phyloP scores from a whole-genome alignment of 2,888 invertebrate genomes.

The Doris montereyensis region DNA sequence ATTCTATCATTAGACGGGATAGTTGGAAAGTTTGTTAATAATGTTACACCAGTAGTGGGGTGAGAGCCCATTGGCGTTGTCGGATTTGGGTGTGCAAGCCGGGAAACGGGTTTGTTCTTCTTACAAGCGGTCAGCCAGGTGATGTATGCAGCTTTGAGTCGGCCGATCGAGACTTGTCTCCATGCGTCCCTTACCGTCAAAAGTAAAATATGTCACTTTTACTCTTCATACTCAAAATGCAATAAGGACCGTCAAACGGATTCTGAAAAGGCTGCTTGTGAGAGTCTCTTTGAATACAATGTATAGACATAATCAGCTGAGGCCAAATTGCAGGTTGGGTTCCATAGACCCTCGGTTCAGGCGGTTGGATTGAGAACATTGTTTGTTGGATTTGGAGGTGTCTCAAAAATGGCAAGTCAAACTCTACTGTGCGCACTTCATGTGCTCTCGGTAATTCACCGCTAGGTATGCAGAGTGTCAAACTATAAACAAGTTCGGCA shows the following conservation, averaged over 20 bases:
- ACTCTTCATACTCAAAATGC: conserved; percentile 19
- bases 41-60: no score
- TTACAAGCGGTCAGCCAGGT: conserved; percentile 4
- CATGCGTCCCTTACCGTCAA: conserved; percentile 25
- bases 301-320: conserved; percentile 27
- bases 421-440: conserved; percentile 23
- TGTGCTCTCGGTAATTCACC: conserved; percentile 27
- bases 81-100: neutral
- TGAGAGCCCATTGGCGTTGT: neutral
- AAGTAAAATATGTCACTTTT: conserved; percentile 33
- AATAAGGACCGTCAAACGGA: conserved; percentile 28
- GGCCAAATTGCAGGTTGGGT: no score
- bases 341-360: no score
- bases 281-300: conserved; percentile 24
- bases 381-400: conserved; percentile 29
- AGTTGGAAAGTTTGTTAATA: no score
- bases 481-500: conserved; percentile 33
- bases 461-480: conserved; percentile 30
- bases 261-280: conserved; percentile 28
- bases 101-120: conserved; percentile 11
- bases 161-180: conserved; percentile 28
- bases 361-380: conserved; percentile 26
- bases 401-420: conserved; percentile 29
- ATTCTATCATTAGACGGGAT: no score
- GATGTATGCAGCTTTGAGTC: conserved; percentile 32